phyloP scores from a whole-genome alignment of 2,113 vertebrate genomes.

The Rynchops niger region DNA sequence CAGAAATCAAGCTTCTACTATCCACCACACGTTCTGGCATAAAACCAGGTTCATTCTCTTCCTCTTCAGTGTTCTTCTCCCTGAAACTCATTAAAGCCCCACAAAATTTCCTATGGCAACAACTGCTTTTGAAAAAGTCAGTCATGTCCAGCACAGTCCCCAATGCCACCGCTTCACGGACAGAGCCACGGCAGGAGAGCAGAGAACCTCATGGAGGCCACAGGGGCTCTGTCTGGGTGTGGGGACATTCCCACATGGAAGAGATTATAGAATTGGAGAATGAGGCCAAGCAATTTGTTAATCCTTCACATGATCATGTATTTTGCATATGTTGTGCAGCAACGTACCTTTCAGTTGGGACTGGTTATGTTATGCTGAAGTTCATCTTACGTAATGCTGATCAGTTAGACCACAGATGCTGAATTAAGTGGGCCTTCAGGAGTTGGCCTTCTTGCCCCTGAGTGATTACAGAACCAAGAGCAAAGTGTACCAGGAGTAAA shows the following conservation, averaged over 20 bases:
- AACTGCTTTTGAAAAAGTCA: not conserved
- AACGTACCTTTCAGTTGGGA: conserved; percentile 37
- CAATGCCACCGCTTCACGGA: not conserved
- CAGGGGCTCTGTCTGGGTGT: not conserved
- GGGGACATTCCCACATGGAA: conserved; percentile 20
- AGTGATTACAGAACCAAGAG: conserved; percentile 26
- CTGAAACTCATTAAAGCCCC: not conserved
- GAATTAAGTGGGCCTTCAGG: conserved; percentile 37
- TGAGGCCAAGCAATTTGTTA: conserved; percentile 9
- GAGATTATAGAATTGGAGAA: not conserved
- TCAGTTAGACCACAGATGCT: conserved; percentile 27
- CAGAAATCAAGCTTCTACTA: not conserved
- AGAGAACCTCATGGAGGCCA: not conserved
- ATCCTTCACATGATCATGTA: not conserved
- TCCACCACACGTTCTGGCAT: not conserved
- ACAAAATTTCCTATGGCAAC: not conserved
- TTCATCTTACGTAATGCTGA: conserved; percentile 7
- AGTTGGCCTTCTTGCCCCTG: not conserved
- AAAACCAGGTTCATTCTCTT: not conserved
- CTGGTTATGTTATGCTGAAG: not conserved
- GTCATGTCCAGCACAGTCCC: not conserved
- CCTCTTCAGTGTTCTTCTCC: not conserved
- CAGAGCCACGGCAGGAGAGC: not conserved
- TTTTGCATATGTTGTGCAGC: conserved; percentile 39
- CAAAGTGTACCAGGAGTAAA: not conserved